Evolutionary conservation across 2,797 vertebrate species (phyloP).

Genomic region (Alosa sapidissima): DNA sequence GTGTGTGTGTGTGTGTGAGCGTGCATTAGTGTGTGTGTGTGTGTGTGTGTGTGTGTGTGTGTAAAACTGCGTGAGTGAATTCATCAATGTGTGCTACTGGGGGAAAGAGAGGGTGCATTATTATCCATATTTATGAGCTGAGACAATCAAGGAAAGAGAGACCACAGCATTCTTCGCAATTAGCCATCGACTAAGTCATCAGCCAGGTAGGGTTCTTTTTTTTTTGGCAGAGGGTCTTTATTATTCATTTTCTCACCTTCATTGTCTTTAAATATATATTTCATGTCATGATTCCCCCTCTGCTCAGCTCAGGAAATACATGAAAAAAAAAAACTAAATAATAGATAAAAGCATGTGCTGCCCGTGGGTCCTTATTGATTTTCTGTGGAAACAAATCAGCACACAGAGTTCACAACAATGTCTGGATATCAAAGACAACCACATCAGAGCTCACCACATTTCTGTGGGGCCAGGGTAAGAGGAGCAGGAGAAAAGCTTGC

Average conservation of each 20-base stretch:
- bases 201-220: not conserved
- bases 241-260: constrained; percentile 13
- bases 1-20: not conserved
- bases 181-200: constrained; percentile 40
- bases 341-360: constrained; percentile 47
- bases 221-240: not conserved
- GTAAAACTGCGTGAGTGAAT: constrained; percentile 15
- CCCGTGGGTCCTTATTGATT: constrained; percentile 51
- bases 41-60: constrained; percentile 1
- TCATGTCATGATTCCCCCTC: constrained; percentile 42
- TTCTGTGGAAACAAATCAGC: constrained; percentile 38
- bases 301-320: not conserved
- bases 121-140: constrained; percentile 40
- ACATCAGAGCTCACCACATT: constrained; percentile 33
- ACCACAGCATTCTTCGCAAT: constrained; percentile 33
- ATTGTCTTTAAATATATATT: constrained; percentile 30
- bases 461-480: not conserved
- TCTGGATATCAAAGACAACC: constrained; percentile 29
- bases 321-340: constrained; percentile 30
- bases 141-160: constrained; percentile 43
- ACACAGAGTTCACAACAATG: constrained; percentile 24
- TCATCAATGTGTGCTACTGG: not conserved
- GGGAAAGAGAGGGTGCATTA: not conserved
- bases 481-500: not conserved
- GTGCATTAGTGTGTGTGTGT: constrained; percentile 11